phyloP scores from a whole-genome alignment of 2,888 invertebrate genomes.

The Lasioglossum malachurum region DNA sequence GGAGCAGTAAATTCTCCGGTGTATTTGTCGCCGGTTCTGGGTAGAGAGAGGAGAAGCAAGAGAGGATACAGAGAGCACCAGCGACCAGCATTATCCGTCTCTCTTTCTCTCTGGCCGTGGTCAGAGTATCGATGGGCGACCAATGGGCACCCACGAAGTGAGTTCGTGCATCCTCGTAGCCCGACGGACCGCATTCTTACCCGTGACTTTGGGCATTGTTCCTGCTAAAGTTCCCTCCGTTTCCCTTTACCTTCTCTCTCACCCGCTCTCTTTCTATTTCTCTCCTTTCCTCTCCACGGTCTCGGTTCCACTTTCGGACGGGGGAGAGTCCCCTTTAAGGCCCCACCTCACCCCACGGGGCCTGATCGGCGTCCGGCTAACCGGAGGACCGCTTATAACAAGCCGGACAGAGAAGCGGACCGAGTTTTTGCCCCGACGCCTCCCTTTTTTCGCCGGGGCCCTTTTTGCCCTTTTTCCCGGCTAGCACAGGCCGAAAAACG shows the following conservation, averaged over 20 bases:
- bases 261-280: slow-evolving; percentile 28
- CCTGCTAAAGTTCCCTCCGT: slow-evolving; percentile 72
- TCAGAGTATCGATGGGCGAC: slow-evolving; percentile 62
- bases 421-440: slow-evolving; percentile 74
- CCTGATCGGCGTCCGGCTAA: slow-evolving; percentile 58
- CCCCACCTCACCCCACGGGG: slow-evolving; percentile 62
- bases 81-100: slow-evolving; percentile 48
- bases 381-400: slow-evolving; percentile 78
- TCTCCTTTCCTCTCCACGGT: slow-evolving; percentile 42
- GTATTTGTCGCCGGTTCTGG: slow-evolving; percentile 77
- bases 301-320: slow-evolving; percentile 56
- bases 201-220: slow-evolving; percentile 84
- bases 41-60: slow-evolving; percentile 45
- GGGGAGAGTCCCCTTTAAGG: slow-evolving; percentile 52
- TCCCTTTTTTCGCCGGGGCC: slow-evolving; percentile 70
- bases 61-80: not conserved
- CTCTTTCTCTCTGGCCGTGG: slow-evolving; percentile 50
- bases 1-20: slow-evolving; percentile 79
- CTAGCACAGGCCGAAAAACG: slow-evolving; percentile 79
- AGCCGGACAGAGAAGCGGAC: slow-evolving; percentile 75
- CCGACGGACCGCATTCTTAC: slow-evolving; percentile 85
- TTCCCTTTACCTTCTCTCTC: slow-evolving; percentile 61
- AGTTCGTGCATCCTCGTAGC: slow-evolving; percentile 72
- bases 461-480: slow-evolving; percentile 60
- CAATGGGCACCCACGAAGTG: slow-evolving; percentile 62